Conservation (phyloP, 2,888 invertebrate species). For the Napeogenes inachia region DNA sequence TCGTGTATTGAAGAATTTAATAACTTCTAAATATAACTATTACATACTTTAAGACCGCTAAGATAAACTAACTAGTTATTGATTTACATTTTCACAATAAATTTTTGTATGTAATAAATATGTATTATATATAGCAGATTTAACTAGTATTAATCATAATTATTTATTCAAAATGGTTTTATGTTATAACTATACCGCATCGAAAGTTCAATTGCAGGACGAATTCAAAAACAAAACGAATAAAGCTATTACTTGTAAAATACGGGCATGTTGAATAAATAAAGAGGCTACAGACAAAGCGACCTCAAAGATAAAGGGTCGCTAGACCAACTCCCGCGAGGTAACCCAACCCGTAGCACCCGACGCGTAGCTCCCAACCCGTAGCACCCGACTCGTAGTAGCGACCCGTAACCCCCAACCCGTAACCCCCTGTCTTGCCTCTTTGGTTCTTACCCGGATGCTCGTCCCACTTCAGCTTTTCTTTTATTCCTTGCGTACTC, state of each 20-base stretch:
- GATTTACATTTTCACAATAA: too few relatives aligned
- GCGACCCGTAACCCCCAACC: conserved; percentile 4
- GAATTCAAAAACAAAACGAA: conserved; percentile 37
- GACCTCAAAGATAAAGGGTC: conserved; percentile 49
- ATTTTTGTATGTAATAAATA: too few relatives aligned
- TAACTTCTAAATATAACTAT: too few relatives aligned
- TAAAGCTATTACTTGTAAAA: conserved; percentile 36
- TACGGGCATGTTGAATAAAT: conserved; percentile 55
- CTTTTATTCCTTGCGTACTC: conserved; percentile 73
- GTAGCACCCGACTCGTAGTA: background rate
- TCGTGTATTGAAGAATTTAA: too few relatives aligned
- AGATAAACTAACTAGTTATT: too few relatives aligned
- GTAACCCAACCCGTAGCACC: conserved; percentile 34
- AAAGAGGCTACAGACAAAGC: conserved; percentile 65
- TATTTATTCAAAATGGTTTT: background rate
- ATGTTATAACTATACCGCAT: background rate
- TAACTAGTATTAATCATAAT: too few relatives aligned
- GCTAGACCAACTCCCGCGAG: conserved; percentile 42
- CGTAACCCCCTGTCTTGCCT: conserved; percentile 32
- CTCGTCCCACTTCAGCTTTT: conserved; percentile 72
- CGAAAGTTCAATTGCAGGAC: background rate
- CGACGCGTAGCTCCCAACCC: conserved; percentile 6
- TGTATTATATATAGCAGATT: too few relatives aligned
- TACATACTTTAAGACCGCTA: too few relatives aligned
- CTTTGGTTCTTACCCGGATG: conserved; percentile 51